phyloP scores from a whole-genome alignment of 2,797 vertebrate species.

The Molossus alvarezi region DNA sequence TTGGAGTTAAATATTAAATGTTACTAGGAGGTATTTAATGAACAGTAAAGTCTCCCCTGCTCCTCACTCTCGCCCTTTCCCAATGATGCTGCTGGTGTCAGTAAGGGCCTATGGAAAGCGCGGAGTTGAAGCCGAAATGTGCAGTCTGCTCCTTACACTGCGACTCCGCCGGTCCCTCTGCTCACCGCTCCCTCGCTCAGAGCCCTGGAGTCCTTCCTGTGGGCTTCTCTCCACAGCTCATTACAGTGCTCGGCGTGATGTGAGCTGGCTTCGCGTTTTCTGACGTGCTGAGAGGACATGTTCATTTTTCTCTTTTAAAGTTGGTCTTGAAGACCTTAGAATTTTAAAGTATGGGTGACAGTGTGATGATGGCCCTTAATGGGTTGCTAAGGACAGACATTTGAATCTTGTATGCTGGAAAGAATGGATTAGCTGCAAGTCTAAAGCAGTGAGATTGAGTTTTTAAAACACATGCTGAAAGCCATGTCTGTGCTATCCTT shows the following conservation, averaged over 20 bases:
- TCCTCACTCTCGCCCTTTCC: not conserved
- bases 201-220: not conserved
- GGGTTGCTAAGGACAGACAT: not conserved
- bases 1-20: not conserved
- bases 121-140: rapidly evolving
- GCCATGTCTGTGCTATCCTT: not conserved
- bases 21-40: not conserved
- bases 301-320: not conserved
- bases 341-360: not conserved
- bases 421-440: not conserved
- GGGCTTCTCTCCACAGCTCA: not conserved
- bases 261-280: not conserved
- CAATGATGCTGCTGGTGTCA: not conserved
- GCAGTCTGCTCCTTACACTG: rapidly evolving
- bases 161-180: rapidly evolving
- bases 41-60: not conserved
- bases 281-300: not conserved
- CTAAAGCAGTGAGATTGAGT: not conserved
- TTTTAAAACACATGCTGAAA: not conserved
- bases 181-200: not conserved
- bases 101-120: not conserved
- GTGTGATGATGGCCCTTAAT: not conserved
- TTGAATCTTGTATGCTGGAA: not conserved
- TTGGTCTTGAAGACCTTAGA: not conserved
- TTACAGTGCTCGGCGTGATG: not conserved